A percentile compares a stretch with the other conserved stretches of the same genome.
These are phyloP conservation scores for Pelecanus crispus DNA, from an alignment of 2,113 vertebrate genomes.

Conservation along the genomic window DNA sequence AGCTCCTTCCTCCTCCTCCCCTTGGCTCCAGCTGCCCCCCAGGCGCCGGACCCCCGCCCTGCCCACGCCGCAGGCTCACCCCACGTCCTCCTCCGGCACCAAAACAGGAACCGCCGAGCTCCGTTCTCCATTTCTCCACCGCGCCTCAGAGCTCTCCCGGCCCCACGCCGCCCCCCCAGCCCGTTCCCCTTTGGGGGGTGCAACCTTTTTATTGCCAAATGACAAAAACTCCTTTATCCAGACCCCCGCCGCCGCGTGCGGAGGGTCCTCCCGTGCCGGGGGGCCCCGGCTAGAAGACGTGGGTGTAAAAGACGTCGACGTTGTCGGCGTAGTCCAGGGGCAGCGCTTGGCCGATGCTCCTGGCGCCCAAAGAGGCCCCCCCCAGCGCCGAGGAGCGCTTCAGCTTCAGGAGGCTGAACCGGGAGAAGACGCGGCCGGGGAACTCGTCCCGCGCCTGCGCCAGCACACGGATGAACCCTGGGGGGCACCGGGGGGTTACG, in stretches of 20 bases:
- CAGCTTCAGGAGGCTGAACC: constrained; percentile 84
- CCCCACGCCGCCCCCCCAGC: neutral
- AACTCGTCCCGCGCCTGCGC: constrained; percentile 4
- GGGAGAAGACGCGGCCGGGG: constrained; percentile 60
- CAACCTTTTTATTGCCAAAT: neutral
- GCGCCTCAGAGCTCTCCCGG: neutral
- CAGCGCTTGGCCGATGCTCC: constrained; percentile 58
- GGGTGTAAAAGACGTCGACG: constrained; percentile 78
- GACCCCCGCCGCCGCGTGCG: accelerated
- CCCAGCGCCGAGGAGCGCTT: constrained; percentile 83
- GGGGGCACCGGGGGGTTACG: neutral
- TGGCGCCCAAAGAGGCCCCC: constrained; percentile 81
- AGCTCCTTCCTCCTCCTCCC: neutral
- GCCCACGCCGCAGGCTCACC: neutral
- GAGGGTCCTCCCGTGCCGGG: neutral
- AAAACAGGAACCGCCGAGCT: neutral
- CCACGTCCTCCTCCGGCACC: neutral
- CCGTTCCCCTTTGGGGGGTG: neutral
- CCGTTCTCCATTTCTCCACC: neutral
- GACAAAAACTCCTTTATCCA: neutral
- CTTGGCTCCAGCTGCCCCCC: neutral
- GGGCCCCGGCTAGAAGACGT: constrained; percentile 62
- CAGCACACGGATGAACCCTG: constrained; percentile 82
- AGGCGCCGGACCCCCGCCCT: neutral
- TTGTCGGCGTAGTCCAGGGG: constrained; percentile 76